Conservation (phyloP, 2,113 vertebrate species). For the Sinocyclocheilus anshuiensis region DNA sequence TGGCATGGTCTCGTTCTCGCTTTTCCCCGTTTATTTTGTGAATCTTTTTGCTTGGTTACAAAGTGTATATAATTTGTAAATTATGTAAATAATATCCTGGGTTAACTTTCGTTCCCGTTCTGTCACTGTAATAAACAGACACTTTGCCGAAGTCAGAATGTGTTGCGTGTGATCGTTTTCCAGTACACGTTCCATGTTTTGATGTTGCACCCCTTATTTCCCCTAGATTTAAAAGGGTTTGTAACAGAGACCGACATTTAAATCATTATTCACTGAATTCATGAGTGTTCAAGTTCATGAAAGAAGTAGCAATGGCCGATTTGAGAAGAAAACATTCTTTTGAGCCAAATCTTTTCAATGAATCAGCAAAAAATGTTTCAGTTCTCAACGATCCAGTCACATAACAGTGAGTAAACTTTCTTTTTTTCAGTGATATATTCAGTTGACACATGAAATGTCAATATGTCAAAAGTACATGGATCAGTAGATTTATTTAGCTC, state of each 20-base stretch:
- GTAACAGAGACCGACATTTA: not conserved
- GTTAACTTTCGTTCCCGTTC: too few relatives aligned
- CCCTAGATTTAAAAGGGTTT: too few relatives aligned
- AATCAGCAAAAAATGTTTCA: not conserved
- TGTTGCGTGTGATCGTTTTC: too few relatives aligned
- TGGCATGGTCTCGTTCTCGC: too few relatives aligned
- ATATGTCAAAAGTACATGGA: not conserved
- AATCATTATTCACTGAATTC: not conserved
- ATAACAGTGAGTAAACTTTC: not conserved
- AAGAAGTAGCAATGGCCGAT: not conserved
- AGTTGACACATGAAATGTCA: conserved; percentile 1
- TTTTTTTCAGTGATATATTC: not conserved
- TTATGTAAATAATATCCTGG: too few relatives aligned
- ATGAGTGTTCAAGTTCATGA: not conserved
- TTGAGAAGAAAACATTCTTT: not conserved
- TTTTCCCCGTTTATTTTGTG: too few relatives aligned
- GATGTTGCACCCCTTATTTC: too few relatives aligned
- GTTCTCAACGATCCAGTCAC: not conserved
- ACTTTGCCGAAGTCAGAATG: too few relatives aligned
- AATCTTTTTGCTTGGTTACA: too few relatives aligned
- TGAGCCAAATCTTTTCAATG: not conserved
- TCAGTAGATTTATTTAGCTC: not conserved
- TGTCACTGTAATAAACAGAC: too few relatives aligned
- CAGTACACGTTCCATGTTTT: too few relatives aligned
- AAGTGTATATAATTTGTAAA: too few relatives aligned